Base-by-base conservation (phyloP, 2,113 vertebrate genomes). In the Polypterus senegalus region DNA sequence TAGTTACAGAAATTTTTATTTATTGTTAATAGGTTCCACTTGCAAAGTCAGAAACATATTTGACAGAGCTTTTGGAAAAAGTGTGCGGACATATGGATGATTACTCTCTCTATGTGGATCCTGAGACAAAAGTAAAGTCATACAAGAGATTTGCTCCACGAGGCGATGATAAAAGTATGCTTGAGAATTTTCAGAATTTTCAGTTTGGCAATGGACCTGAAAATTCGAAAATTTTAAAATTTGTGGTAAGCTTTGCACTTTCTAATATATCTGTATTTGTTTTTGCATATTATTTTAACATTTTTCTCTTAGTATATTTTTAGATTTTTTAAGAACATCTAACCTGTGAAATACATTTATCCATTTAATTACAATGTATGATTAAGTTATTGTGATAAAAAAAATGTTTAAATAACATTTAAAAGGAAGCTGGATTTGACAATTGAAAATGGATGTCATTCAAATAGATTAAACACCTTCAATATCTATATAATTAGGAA, bases 1-100 rank as follows among this genome's bases (percentile, higher is more conserved):
- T 47, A 58, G 9, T 61, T 69, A 52, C 57, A 61, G 55, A 60
- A 59, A 52, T 57, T 4, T 58, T 49, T 60, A 2, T 49, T 9
- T 72, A 64, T 49, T 48, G 72, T 65, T 45, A 1, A 6, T 64
- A 92, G 83, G 71, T 89, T 47, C 81, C 86, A 49, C 70, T 86
- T 3, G 86, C 79, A 61, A 86, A 82, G 66, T 89, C 90, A 1
- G 89, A 89, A 71, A 79, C 75, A 2, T 80, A 86, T 74, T 79
- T 90, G 27, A 76, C 54, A 0, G 89, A 91, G 70, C 79, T 92
- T 54, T 67, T 90, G 76, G 90, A 90, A 6, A 70, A 61, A 3
- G 74, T 89, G 49, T 90, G 90, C 48, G 67, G 76, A 63, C 82
- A 77, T 58, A 89, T 88, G 89, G 84, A 72, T 27, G 86, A 88